Base-by-base conservation (phyloP, 2,888 invertebrate species). In the Ochlodes sylvanus region DNA sequence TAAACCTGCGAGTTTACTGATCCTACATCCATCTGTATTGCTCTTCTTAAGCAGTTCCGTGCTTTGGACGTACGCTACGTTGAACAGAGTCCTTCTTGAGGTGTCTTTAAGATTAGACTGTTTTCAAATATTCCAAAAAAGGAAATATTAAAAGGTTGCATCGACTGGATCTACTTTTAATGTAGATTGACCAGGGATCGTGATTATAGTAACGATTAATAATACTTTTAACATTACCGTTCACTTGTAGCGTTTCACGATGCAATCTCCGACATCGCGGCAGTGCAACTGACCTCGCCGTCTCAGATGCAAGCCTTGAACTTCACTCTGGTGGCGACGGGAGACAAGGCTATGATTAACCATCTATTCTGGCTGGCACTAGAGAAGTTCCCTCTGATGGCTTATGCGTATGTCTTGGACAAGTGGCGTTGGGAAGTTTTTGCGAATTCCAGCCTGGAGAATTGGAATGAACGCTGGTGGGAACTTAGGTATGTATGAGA, bases 191-290 rank as follows among this genome's bases (percentile, higher is more conserved):
- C 38, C 38, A 38, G 12, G 38, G 38, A 38, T 12, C 12, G 38
- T 38, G 38, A 38, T 38, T 10, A 38, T 10, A 10, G 9, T 12
- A 12, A 12, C 12, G 10, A 12, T 38, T 12, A 38, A 38, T 12
- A 10, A 38, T 9, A 34, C 34, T 2, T 38, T 38, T 38, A 38
- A 44, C 60, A 47, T n/a, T 32, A 64, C n/a, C 47, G 47, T 52
- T 65, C 32, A 32, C 14, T 15, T 42, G 19, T 66, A 94, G 95
- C 95, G 72, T 95, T 95, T 76, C 95, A 95, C 79, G 95, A 95
- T 79, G 95, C 95, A 34, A 89, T 95, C 62, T 95, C 95, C 0
- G 95, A 95, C 73, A 94, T 95, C 21, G 91, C 95, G 12, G 94
- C 95, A 7, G 81, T 95, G 17, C 95, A 95, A 54, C 86, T 95